A percentile compares a stretch with the other conserved stretches of the same genome.
Conservation (phyloP, 2,113 vertebrate species). For the Tetrax tetrax region DNA sequence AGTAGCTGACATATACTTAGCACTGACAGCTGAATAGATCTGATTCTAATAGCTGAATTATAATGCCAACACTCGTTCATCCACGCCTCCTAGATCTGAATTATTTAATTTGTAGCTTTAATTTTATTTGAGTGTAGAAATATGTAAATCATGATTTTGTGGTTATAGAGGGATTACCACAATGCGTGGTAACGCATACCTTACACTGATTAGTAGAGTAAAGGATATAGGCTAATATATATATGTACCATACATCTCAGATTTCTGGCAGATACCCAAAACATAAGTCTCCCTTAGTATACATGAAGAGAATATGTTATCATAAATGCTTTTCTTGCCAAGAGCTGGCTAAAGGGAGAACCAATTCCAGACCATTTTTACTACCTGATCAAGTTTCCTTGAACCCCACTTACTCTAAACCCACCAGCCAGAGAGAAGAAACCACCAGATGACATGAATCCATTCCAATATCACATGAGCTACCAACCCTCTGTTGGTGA, state of each 20-base stretch:
- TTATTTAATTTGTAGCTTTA: background rate
- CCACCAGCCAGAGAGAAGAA: background rate
- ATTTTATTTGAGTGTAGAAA: background rate
- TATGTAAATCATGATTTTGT: background rate
- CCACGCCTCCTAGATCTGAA: background rate
- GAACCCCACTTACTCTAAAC: background rate
- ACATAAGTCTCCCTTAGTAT: background rate
- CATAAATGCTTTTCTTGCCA: background rate
- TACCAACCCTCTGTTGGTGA: background rate
- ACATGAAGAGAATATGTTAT: background rate
- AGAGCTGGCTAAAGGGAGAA: background rate
- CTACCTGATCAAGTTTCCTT: background rate
- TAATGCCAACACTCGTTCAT: background rate
- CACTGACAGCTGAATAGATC: background rate
- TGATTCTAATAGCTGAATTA: slow-evolving; percentile 13
- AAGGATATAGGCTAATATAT: background rate
- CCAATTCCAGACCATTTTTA: background rate
- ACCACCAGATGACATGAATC: background rate
- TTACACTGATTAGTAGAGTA: background rate
- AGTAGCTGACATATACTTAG: background rate
- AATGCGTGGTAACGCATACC: background rate
- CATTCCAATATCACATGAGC: background rate
- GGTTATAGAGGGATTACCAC: background rate
- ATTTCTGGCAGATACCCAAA: background rate
- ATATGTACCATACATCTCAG: background rate